Percentiles rank a stretch among this genome's conserved stretches.
Conservation (phyloP, 1,140 invertebrate genomes). For the Kradibia gibbosae region DNA sequence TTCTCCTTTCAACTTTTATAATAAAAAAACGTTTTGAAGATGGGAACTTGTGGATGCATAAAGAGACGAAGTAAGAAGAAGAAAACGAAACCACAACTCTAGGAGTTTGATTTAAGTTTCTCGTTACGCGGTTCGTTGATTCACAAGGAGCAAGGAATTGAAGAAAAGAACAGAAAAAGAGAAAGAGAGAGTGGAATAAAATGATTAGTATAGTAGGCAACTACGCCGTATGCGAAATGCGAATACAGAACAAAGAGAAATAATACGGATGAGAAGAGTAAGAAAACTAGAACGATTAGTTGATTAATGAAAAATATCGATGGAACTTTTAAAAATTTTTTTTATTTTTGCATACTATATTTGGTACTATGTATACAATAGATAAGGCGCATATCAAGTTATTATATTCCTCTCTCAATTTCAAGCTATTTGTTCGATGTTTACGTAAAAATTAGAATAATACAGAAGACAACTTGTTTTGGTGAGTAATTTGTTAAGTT, state of each 20-base stretch:
- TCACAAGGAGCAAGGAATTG: constrained; percentile 46
- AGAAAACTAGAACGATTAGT: constrained; percentile 49
- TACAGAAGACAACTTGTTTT: too few relatives aligned
- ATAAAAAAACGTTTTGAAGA: not conserved
- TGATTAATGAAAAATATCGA: constrained; percentile 15
- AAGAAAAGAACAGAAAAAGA: constrained; percentile 60
- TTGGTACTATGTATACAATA: too few relatives aligned
- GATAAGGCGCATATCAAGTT: too few relatives aligned
- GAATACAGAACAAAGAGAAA: not conserved
- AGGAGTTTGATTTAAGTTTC: constrained; percentile 73
- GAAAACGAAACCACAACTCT: constrained; percentile 68
- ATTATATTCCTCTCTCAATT: too few relatives aligned
- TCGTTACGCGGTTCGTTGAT: constrained; percentile 72
- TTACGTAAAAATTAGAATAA: not conserved
- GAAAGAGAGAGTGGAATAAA: not conserved
- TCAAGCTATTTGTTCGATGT: too few relatives aligned
- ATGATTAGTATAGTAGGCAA: constrained; percentile 20
- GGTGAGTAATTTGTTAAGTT: too few relatives aligned
- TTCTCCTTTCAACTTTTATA: not conserved
- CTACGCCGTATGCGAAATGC: not conserved
- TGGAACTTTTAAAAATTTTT: constrained; percentile 4
- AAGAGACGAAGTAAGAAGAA: constrained; percentile 18
- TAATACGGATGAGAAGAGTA: constrained; percentile 22
- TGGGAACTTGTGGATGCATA: not conserved
- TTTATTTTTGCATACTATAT: not conserved